phyloP scores from a whole-genome alignment of 30 jellyfish, hydroid and myxozoan genomes.

The Aurelia sp. region DNA sequence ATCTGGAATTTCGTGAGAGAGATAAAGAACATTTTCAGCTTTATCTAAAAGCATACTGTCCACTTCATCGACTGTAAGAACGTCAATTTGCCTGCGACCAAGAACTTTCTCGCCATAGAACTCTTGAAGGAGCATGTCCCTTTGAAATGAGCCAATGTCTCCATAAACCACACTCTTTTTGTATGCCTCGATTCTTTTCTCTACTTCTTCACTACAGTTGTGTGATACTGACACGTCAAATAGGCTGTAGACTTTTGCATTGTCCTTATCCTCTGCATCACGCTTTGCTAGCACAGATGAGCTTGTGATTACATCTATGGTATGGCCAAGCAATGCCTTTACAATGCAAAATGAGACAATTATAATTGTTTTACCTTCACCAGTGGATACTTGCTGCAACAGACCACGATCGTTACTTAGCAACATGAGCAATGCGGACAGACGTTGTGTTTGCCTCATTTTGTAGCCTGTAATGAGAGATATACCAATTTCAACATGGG shows the following conservation, averaged over 20 bases:
- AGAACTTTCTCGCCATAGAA: background rate
- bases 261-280: slow-evolving; percentile 18
- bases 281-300: slow-evolving; percentile 48
- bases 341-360: slow-evolving; percentile 16
- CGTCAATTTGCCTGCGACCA: slow-evolving; percentile 22
- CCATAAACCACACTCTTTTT: slow-evolving; percentile 29
- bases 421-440: slow-evolving; percentile 4
- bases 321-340: slow-evolving; percentile 15
- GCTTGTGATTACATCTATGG: slow-evolving; percentile 44
- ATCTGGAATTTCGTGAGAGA: slow-evolving; percentile 45
- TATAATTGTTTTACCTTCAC: slow-evolving; percentile 58
- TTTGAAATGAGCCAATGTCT: slow-evolving; percentile 41
- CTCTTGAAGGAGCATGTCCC: slow-evolving; percentile 33
- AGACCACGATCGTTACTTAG: background rate
- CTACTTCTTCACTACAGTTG: slow-evolving; percentile 13
- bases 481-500: slow-evolving; percentile 13
- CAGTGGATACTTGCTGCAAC: slow-evolving; percentile 34
- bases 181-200: slow-evolving; percentile 8
- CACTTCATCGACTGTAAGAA: slow-evolving; percentile 38
- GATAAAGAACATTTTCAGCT: slow-evolving; percentile 31
- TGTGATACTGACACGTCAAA: slow-evolving; percentile 26
- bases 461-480: slow-evolving; percentile 10
- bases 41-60: slow-evolving; percentile 60
- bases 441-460: slow-evolving; percentile 14
- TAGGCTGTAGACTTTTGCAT: background rate